Base-by-base conservation (phyloP, 2,888 invertebrate species). In the Trachelus troglodyta region DNA sequence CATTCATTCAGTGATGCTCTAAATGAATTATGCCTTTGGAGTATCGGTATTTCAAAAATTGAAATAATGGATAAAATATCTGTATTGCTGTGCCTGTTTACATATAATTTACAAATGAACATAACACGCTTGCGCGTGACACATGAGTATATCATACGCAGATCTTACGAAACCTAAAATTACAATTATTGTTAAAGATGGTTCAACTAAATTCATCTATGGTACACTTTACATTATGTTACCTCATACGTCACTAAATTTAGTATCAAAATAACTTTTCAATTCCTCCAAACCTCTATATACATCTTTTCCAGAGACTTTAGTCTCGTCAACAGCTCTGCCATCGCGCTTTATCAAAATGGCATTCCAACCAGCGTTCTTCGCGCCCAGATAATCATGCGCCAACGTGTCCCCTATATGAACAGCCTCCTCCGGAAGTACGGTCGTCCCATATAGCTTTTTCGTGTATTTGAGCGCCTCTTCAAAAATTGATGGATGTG, bases 341-440 rank as follows among this genome's bases (percentile, higher is more conserved):
- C 82, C 73, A 33, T 87, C 81, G 74, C 84, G 88, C 35, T 86
- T 86, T 12, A 91, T 85, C 83, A 94, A 83, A 85, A 94, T 85
- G 0, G 96, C 94, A 89, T 96, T 94, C 97, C 98, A 97, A 1
- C 96, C 96, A 3, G 95, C 94, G 34, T 92, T 92, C 83, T 89
- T 93, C 0, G 98, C 97, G 2, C 96, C 98, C 34, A 94, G 83
- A 90, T 96, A 98, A 91, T 98, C 98, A 68, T 95, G 93, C 40
- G 93, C 91, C 3, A 95, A 89, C 82, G 95, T 94, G 92, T 98
- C 97, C 1, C 98, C 98, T 75, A 98, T 93, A 89, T 98, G 98
- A 4, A 97, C 90, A 77, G 96, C 95, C 86, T 97, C 94, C 1
- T 92, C 88, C 0, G 96, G 93, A 12, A 71, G 76, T 31, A 91